Percentiles rank a stretch among this genome's conserved stretches.
Evolutionary conservation across 2,113 vertebrate genomes (phyloP).

Genomic region (Halcyon malimbica): DNA sequence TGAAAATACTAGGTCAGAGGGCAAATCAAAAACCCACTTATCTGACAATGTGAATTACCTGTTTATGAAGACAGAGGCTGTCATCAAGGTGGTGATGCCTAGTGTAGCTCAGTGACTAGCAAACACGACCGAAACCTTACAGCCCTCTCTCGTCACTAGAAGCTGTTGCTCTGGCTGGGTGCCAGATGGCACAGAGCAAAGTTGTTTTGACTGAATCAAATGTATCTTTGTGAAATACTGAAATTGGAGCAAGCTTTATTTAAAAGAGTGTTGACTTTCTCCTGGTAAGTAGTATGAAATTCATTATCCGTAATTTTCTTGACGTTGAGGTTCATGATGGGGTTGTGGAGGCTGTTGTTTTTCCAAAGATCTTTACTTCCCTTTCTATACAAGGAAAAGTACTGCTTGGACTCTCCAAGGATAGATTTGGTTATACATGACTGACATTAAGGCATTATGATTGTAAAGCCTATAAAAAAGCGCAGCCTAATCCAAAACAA

Average conservation of each 20-base stretch:
- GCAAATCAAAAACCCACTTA: no score
- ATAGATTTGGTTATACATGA: background rate
- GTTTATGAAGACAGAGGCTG: background rate
- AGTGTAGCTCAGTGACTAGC: background rate
- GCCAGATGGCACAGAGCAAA: background rate
- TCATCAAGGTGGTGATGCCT: background rate
- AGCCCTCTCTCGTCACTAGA: background rate
- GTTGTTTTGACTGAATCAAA: background rate
- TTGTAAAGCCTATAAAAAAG: background rate
- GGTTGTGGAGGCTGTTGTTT: background rate
- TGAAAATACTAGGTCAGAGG: no score
- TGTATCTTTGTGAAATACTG: background rate
- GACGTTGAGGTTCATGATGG: fast-evolving
- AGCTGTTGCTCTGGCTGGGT: background rate
- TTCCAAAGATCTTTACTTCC: background rate
- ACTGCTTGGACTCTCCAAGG: background rate
- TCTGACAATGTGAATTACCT: background rate
- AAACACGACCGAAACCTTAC: fast-evolving
- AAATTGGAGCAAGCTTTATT: background rate
- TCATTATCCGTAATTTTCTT: background rate
- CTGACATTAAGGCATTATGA: background rate
- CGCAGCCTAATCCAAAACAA: fast-evolving
- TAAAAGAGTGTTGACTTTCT: background rate
- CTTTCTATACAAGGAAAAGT: background rate
- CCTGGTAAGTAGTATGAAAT: background rate